These are phyloP conservation scores for Pteropus rufus DNA, from an alignment of 2,797 vertebrate species.

Conservation along the genomic window DNA sequence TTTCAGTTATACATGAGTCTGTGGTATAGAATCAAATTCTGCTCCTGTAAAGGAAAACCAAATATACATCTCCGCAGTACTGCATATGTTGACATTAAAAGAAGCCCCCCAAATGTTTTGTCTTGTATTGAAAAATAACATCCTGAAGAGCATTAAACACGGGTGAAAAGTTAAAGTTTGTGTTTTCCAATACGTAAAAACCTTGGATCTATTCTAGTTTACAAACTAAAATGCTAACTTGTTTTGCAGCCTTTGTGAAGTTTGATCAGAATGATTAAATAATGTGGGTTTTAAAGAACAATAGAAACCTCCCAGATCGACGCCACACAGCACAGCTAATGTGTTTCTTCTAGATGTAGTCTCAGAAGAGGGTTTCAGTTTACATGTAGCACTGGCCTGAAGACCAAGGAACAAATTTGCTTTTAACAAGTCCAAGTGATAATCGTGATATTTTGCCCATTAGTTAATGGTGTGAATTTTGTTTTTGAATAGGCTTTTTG, in stretches of 20 bases:
- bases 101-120: constrained; percentile 17
- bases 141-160: constrained; percentile 19
- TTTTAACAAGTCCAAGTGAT: constrained; percentile 82
- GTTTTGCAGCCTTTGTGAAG: constrained; percentile 57
- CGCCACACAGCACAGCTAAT: constrained; percentile 68
- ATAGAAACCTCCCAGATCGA: constrained; percentile 68
- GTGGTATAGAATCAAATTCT: background rate
- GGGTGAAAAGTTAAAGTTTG: background rate
- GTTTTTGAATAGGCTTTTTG: constrained; percentile 82
- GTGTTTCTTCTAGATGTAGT: constrained; percentile 73
- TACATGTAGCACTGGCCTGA: constrained; percentile 74
- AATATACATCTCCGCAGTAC: background rate
- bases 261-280: constrained; percentile 62
- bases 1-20: background rate
- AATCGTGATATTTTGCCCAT: constrained; percentile 77
- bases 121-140: constrained; percentile 55
- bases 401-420: constrained; percentile 77
- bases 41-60: constrained; percentile 36
- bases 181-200: constrained; percentile 14
- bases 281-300: constrained; percentile 70
- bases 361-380: constrained; percentile 82
- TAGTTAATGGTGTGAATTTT: constrained; percentile 79
- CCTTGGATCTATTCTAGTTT: background rate
- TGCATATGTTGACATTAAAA: constrained; percentile 35
- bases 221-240: constrained; percentile 39